Base-by-base conservation (phyloP, 2,113 vertebrate genomes). In the Oncorhynchus clarkii region DNA sequence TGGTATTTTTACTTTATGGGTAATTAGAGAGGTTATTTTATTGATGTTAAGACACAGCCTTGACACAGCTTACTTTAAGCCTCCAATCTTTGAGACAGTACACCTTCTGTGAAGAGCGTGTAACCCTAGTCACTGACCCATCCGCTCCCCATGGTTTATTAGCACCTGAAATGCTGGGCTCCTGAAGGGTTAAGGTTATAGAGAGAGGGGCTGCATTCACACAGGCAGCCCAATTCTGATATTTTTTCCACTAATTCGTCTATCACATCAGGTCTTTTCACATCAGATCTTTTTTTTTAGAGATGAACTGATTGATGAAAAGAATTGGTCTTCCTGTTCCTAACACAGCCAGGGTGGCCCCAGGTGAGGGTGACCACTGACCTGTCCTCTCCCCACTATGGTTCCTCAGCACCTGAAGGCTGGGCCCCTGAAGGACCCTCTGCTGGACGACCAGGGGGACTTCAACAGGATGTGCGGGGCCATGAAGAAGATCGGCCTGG, bases 401-500 rank as follows among this genome's bases (percentile, higher is more conserved):
- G 11, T 84, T 86, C 81, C 82, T 13, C 91, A 99, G 98, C 95
- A 96, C 87, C 79, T 94, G 78, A 99, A 98, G 90, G 86, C 88
- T 51, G 97, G 98, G 54, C 94, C 96, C 1, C 83, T 99, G 87
- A 99, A 98, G 89, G 98, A 99, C 87, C 97, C 97, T 1, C 88
- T 99, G 74, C 90, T 99, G 90, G 97, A 99, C 84, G 97, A 99
- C 87, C 96, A 95, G 0, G 95, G 94, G 14, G 98, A 99, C 90
- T 99, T 97, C 78, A 95, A 88, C 86, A 91, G 97, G 83, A 99
- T 99, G 97, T 95, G 94, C 60, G 95, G 92, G 27, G 98, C 98
- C 54, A 99, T 99, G 98, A 98, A 96, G 90, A 99, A 96, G 91
- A 99, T 99, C 77, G 97, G 98, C 57, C 89, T 99, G 92, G 95